Evolutionary conservation across 2,888 invertebrate species (phyloP).

Genomic region (Stenotaenia linearis): DNA sequence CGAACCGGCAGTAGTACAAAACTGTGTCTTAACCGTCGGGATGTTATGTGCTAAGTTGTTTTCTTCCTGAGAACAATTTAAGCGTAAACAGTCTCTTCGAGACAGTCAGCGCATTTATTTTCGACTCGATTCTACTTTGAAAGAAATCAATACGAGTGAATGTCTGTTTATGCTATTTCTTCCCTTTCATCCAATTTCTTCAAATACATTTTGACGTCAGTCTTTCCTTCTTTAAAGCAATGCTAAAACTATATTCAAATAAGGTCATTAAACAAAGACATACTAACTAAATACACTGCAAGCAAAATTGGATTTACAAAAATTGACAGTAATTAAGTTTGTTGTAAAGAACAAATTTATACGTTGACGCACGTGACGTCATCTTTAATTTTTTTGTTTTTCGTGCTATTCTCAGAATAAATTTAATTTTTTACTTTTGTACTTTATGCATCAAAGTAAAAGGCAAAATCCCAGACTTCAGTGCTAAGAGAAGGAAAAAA

Average conservation of each 20-base stretch:
- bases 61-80: background rate
- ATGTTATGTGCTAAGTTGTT: background rate
- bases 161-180: background rate
- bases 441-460: background rate
- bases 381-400: background rate
- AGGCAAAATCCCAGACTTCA: background rate
- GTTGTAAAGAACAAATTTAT: no score
- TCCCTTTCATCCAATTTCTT: background rate
- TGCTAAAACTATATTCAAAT: background rate
- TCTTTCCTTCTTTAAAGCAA: background rate
- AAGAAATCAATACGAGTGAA: slow-evolving; percentile 11
- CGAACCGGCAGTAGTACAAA: background rate
- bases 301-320: no score
- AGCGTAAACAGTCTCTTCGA: slow-evolving; percentile 1
- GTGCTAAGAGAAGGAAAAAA: background rate
- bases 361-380: no score
- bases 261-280: background rate
- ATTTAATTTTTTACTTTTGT: background rate
- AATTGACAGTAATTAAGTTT: no score
- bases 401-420: background rate
- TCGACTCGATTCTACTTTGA: background rate
- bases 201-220: background rate
- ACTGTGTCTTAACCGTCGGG: background rate
- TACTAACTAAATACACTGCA: no score
- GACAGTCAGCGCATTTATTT: background rate